Percentiles rank a stretch among this genome's conserved stretches.
Evolutionary conservation across 1,140 invertebrate genomes (phyloP).

Genomic region (Ditylenchus dipsaci): DNA sequence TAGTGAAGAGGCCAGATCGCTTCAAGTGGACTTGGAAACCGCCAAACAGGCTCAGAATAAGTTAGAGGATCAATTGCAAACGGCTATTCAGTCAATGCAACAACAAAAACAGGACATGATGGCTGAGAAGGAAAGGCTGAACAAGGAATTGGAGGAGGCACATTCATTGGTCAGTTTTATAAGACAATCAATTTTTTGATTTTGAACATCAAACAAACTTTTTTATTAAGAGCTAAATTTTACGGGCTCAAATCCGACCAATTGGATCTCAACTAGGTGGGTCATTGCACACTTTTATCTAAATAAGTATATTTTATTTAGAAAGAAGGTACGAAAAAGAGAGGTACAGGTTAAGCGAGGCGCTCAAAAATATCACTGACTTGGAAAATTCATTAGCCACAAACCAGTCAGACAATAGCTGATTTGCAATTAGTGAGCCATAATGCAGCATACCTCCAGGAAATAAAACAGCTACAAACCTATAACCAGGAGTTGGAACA

Average conservation of each 20-base stretch:
- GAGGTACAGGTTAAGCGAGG: conserved; percentile 28
- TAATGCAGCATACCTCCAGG: neutral
- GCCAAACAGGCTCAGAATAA: neutral
- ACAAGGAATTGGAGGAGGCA: conserved; percentile 14
- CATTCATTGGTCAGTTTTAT: conserved; percentile 7
- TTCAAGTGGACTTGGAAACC: too few relatives aligned
- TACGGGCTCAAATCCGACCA: conserved; percentile 29
- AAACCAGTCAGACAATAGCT: conserved; percentile 16
- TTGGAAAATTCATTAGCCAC: conserved; percentile 11
- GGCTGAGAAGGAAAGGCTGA: conserved; percentile 5
- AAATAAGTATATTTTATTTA: conserved; percentile 17
- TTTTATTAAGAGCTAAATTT: conserved; percentile 2
- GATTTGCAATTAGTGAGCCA: conserved; percentile 28
- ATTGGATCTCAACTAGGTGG: conserved; percentile 15
- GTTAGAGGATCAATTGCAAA: neutral
- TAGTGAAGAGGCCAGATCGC: too few relatives aligned
- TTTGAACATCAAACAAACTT: too few relatives aligned
- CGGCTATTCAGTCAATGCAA: neutral
- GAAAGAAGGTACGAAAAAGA: conserved; percentile 46
- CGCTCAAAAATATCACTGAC: conserved; percentile 1
- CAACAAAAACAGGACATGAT: conserved; percentile 9
- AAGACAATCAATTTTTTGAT: too few relatives aligned
- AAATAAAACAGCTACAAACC: conserved; percentile 37
- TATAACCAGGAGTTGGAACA: conserved; percentile 49
- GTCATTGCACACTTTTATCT: neutral